Evolutionary conservation across 1,140 invertebrate species (phyloP).

Genomic region (Aphaenogaster floridana): DNA sequence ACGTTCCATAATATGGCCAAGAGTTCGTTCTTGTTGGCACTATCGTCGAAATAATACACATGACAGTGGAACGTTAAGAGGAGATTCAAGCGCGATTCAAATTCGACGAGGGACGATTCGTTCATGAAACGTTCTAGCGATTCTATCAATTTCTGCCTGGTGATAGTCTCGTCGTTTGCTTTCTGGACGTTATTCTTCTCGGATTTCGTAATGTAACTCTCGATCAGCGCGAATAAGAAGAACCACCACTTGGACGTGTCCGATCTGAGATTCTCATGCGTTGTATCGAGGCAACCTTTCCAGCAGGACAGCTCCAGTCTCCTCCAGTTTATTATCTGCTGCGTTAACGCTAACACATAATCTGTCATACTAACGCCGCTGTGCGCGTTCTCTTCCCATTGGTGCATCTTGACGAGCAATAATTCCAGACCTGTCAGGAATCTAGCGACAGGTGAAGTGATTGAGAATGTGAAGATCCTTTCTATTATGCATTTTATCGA

Average conservation of each 20-base stretch:
- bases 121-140: constrained; percentile 94
- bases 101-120: constrained; percentile 94
- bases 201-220: constrained; percentile 81
- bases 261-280: constrained; percentile 89
- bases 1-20: constrained; percentile 94
- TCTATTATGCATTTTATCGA: constrained; percentile 91
- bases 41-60: constrained; percentile 87
- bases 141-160: constrained; percentile 83
- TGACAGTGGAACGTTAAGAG: constrained; percentile 93
- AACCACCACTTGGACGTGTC: constrained; percentile 96
- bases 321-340: constrained; percentile 96
- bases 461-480: constrained; percentile 92
- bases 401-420: constrained; percentile 93
- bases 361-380: constrained; percentile 93
- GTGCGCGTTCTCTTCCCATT: constrained; percentile 97
- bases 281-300: constrained; percentile 92
- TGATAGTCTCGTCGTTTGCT: constrained; percentile 50
- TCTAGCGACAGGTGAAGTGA: constrained; percentile 94
- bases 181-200: not conserved
- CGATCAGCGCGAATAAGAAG: constrained; percentile 92
- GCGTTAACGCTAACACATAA: constrained; percentile 90
- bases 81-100: constrained; percentile 92
- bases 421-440: constrained; percentile 97
- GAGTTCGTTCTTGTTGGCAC: constrained; percentile 87
- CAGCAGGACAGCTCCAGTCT: constrained; percentile 96